These are phyloP conservation scores for Macrophya alboannulata DNA, from an alignment of 2,888 invertebrate species.

Conservation along the genomic window DNA sequence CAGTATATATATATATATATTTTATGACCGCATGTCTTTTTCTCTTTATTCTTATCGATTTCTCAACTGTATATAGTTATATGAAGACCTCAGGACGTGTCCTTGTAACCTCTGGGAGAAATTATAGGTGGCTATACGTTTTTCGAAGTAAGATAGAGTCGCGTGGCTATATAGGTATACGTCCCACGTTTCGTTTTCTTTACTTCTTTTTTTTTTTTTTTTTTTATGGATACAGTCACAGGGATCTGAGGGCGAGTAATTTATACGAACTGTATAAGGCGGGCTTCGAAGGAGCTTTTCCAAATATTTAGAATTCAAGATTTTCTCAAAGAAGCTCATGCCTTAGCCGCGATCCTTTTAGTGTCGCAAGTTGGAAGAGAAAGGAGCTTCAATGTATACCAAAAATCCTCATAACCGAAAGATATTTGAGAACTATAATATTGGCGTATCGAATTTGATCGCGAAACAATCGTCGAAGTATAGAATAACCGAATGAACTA, in stretches of 20 bases:
- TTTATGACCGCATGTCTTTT: neutral
- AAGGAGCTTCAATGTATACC: slow-evolving; percentile 16
- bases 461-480: neutral
- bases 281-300: neutral
- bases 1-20: slow-evolving; percentile 7
- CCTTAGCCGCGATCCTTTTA: slow-evolving; percentile 33
- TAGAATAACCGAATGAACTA: neutral
- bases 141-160: neutral
- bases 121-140: neutral
- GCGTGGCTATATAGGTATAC: too few relatives aligned
- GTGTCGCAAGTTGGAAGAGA: neutral
- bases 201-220: neutral
- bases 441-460: neutral
- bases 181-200: neutral
- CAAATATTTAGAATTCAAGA: slow-evolving; percentile 54
- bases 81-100: neutral
- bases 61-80: neutral
- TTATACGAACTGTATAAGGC: slow-evolving; percentile 45
- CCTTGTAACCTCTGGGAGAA: neutral
- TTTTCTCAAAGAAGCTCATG: slow-evolving; percentile 41
- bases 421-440: neutral
- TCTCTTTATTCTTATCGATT: neutral
- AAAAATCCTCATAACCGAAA: neutral
- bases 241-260: slow-evolving; percentile 11
- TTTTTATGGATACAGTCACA: neutral